Evolutionary conservation across 2,888 invertebrate species (phyloP), one percentile per base, ranked within the genome.

Genomic region (Hydroisotoma schaefferi): DNA sequence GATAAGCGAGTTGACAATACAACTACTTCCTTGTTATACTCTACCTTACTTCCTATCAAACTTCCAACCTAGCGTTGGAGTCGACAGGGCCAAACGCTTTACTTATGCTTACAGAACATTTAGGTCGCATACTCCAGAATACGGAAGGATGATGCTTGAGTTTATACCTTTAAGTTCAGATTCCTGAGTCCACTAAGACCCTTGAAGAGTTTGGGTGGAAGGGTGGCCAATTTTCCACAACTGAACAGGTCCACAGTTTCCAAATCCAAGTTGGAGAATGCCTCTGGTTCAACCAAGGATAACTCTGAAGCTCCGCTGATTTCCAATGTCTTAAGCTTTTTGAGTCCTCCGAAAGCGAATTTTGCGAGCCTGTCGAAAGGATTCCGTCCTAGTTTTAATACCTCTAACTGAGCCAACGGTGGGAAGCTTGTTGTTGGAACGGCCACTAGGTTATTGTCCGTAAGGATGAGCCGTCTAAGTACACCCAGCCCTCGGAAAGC

Each of bases 331-430:
- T 87, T 85, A 18, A 92, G 79, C 75, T 90, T 89, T 60, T 84
- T 84, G 58, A 92, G 78, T 0, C 90, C 90, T 25, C 73, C 69
- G 76, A 92, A 90, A 0, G 89, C 87, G 69, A 87, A 85, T 10
- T 84, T 82, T 73, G 84, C 83, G 53, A 92, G 77, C 0, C 81
- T 79, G 40, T 83, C 78, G 74, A 90, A 90, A 67, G 87, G 87
- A 75, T 91, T 92, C 75, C 90, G 90, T 0, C 92, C 92, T 59
- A 91, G 82, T 29, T 84, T 85, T 49, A 92, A 79, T 71, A 90
- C 87, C 76, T 92, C 91, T 60, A 92, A 78, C 47, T 90, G 83
- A 5, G 82, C 81, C 57, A 92, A 78, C 1, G 65, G 61, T 22
- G 65, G 55, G 22, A 68, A 63, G 3, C 85, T 83, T 66, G 90